phyloP scores from a whole-genome alignment of 2,888 invertebrate genomes.

The Harpalus rufipes region DNA sequence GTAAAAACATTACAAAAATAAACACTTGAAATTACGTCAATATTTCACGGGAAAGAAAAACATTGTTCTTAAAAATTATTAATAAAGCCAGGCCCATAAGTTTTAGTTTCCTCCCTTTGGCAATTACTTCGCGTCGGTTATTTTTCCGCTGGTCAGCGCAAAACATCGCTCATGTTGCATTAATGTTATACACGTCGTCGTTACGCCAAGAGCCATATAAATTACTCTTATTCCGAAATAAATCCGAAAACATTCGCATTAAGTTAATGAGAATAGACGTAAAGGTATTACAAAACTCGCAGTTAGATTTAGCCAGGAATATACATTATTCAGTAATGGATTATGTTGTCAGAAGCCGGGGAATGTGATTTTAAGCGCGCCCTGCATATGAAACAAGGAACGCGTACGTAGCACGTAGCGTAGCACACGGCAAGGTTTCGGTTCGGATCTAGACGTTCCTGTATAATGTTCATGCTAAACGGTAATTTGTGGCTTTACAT shows the following conservation, averaged over 20 bases:
- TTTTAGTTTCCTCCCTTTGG: slow-evolving; percentile 5
- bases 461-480: slow-evolving; percentile 26
- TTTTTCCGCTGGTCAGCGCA: slow-evolving; percentile 45
- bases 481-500: slow-evolving; percentile 50
- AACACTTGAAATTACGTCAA: neutral
- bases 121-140: slow-evolving; percentile 28
- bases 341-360: slow-evolving; percentile 66
- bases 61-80: slow-evolving; percentile 35
- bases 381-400: slow-evolving; percentile 61
- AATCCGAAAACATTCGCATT: slow-evolving; percentile 66
- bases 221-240: slow-evolving; percentile 62
- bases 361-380: slow-evolving; percentile 66
- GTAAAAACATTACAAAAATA: slow-evolving; percentile 16
- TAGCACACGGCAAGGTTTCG: neutral
- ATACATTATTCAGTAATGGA: slow-evolving; percentile 67
- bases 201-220: slow-evolving; percentile 59
- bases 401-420: slow-evolving; percentile 11
- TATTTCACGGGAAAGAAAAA: slow-evolving; percentile 32
- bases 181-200: slow-evolving; percentile 60
- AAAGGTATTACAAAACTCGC: slow-evolving; percentile 66
- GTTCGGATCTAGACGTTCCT: neutral
- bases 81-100: slow-evolving; percentile 5
- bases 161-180: slow-evolving; percentile 44
- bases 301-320: slow-evolving; percentile 65
- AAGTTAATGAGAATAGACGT: slow-evolving; percentile 66